Evolutionary conservation across 2,113 vertebrate species (phyloP).

Genomic region (Pongo abelii): DNA sequence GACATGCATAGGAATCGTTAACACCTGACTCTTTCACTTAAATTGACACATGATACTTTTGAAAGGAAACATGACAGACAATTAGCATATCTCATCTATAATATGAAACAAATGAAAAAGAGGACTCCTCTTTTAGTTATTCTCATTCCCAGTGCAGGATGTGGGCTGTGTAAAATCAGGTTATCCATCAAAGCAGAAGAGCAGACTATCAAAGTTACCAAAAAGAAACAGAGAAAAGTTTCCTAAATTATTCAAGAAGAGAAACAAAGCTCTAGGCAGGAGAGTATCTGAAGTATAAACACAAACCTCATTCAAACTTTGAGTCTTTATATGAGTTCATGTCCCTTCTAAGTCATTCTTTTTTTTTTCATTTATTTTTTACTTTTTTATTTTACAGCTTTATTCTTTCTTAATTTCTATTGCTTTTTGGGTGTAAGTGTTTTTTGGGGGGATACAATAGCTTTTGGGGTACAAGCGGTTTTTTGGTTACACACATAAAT

Average conservation of each 20-base stretch:
- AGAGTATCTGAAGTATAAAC: not conserved
- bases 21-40: not conserved
- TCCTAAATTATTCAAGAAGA: conserved; percentile 49
- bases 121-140: accelerated
- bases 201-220: not conserved
- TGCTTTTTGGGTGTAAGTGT: no score
- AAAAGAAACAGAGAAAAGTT: not conserved
- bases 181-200: not conserved
- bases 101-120: not conserved
- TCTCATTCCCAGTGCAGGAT: not conserved
- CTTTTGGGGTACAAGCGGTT: no score
- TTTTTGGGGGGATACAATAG: no score
- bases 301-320: not conserved
- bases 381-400: no score
- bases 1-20: not conserved
- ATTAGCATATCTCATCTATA: not conserved
- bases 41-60: no score
- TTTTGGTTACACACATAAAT: no score
- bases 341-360: no score
- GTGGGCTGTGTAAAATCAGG: not conserved
- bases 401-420: no score
- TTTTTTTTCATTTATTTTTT: no score
- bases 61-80: not conserved
- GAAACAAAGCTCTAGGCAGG: not conserved
- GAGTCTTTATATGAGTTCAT: not conserved